Conservation (phyloP, 2,797 vertebrate species). For the Thunnus albacares region DNA sequence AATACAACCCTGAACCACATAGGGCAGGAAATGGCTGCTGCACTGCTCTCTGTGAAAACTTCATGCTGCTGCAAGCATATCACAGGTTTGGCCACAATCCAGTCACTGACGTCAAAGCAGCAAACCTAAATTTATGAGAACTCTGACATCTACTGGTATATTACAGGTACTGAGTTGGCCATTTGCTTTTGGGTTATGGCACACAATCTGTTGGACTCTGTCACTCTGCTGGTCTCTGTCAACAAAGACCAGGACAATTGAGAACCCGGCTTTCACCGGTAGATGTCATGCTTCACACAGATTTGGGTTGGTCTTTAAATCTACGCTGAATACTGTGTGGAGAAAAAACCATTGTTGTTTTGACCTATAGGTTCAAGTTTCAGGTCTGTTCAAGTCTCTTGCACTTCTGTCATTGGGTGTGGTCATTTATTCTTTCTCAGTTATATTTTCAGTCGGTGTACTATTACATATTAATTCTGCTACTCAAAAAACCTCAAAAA, state of each 20-base stretch:
- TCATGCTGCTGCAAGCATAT: constrained; percentile 60
- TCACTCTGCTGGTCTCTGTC: neutral
- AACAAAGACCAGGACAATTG: neutral
- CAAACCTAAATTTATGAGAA: constrained; percentile 11
- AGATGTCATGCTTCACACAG: neutral
- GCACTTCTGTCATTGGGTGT: neutral
- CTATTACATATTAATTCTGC: neutral
- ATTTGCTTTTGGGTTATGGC: neutral
- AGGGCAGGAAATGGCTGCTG: constrained; percentile 73
- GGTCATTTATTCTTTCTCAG: neutral
- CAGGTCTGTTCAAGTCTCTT: neutral
- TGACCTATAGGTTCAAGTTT: constrained; percentile 7
- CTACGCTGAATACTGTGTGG: neutral
- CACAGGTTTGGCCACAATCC: constrained; percentile 39
- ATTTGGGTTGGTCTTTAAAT: neutral
- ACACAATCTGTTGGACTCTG: neutral
- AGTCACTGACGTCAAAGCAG: constrained; percentile 26
- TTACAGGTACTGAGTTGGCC: neutral
- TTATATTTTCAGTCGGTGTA: neutral
- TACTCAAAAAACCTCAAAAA: neutral
- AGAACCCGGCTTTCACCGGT: neutral
- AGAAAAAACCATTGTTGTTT: neutral
- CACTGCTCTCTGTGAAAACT: constrained; percentile 56
- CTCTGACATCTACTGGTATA: constrained; percentile 66
- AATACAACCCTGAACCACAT: constrained; percentile 47